Evolutionary conservation across 2,113 vertebrate species (phyloP).

Genomic region (Fukomys damarensis): DNA sequence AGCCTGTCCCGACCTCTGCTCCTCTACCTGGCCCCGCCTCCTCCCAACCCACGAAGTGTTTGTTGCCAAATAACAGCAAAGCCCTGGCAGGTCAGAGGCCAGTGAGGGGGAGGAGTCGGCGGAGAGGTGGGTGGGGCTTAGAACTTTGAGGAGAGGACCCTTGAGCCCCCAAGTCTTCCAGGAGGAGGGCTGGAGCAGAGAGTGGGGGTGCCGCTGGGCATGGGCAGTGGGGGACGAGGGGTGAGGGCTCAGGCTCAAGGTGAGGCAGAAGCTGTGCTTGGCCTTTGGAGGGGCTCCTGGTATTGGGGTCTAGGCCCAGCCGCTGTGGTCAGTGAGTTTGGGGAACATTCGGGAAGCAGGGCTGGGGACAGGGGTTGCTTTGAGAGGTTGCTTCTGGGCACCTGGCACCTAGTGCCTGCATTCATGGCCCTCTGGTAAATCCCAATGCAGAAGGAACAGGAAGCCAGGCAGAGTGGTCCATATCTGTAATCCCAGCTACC

Average conservation of each 20-base stretch:
- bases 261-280: not conserved
- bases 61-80: slow-evolving; percentile 69
- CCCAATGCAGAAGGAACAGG: not conserved
- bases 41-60: not conserved
- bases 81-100: slow-evolving; percentile 18
- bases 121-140: not conserved
- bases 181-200: not conserved
- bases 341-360: not conserved
- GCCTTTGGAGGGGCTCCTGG: not conserved
- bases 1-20: slow-evolving; percentile 3
- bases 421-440: not conserved
- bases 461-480: not conserved
- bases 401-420: not conserved
- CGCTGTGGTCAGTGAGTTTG: not conserved
- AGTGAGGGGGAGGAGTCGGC: not conserved
- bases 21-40: not conserved
- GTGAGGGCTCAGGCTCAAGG: not conserved
- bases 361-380: too few relatives aligned
- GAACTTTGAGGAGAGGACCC: slow-evolving; percentile 32
- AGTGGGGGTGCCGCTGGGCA: not conserved
- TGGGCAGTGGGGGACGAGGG: not conserved
- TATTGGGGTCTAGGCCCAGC: not conserved
- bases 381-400: not conserved
- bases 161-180: not conserved
- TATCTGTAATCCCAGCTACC: not conserved